phyloP scores from a whole-genome alignment of 2,888 invertebrate species.

The Microplitis manilae region DNA sequence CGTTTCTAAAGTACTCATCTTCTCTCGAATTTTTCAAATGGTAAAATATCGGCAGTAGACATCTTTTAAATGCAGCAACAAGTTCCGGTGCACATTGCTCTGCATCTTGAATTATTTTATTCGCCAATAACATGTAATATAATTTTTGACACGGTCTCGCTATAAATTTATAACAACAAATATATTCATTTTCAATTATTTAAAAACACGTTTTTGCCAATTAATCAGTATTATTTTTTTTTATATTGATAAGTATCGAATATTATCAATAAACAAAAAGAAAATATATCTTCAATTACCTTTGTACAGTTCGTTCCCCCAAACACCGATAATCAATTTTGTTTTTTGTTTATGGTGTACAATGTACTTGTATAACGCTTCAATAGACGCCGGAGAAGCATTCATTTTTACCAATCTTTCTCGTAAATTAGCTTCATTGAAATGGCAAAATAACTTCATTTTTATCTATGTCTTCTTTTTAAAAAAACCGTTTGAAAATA shows the following conservation, averaged over 20 bases:
- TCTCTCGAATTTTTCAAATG: background rate
- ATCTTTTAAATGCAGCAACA: background rate
- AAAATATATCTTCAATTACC: background rate
- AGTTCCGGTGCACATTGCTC: background rate
- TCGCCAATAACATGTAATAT: background rate
- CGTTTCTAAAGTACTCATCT: background rate
- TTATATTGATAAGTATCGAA: background rate
- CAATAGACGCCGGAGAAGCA: background rate
- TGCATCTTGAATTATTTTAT: background rate
- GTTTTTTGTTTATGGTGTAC: background rate
- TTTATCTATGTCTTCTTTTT: background rate
- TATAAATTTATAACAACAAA: background rate
- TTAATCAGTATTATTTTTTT: background rate
- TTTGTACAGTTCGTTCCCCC: background rate
- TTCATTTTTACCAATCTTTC: background rate
- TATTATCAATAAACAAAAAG: background rate
- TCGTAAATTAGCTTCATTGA: background rate
- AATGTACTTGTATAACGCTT: background rate
- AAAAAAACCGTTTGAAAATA: background rate
- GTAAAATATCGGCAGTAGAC: background rate
- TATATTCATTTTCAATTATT: background rate
- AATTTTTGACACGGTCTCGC: background rate
- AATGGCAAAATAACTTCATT: background rate
- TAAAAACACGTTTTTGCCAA: background rate
- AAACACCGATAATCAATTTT: background rate